phyloP scores from a whole-genome alignment of 2,888 invertebrate genomes.

The Microplitis deprimator region DNA sequence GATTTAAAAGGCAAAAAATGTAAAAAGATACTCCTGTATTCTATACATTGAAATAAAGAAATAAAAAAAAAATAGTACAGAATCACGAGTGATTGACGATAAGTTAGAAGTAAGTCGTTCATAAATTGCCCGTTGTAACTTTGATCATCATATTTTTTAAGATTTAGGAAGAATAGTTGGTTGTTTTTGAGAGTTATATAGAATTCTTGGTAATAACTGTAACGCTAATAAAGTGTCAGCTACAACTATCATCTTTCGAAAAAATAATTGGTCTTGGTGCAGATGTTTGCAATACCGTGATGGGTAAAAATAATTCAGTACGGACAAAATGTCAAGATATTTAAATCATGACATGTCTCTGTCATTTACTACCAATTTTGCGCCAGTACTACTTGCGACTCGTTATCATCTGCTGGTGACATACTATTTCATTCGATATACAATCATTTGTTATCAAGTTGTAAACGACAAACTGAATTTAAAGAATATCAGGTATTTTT shows the following conservation, averaged over 20 bases:
- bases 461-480: slow-evolving; percentile 48
- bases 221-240: slow-evolving; percentile 5
- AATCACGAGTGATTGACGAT: no score
- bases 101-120: no score
- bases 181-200: slow-evolving; percentile 46
- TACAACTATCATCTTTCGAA: slow-evolving; percentile 28
- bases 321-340: slow-evolving; percentile 37
- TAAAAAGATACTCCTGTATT: no score
- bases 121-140: slow-evolving; percentile 29
- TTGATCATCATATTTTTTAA: slow-evolving; percentile 39
- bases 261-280: slow-evolving; percentile 46
- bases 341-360: slow-evolving; percentile 43
- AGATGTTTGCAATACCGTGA: slow-evolving; percentile 48
- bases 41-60: no score
- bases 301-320: slow-evolving; percentile 47
- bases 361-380: slow-evolving; percentile 43
- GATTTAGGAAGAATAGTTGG: slow-evolving; percentile 38
- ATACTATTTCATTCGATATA: slow-evolving; percentile 24
- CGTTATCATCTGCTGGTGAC: slow-evolving; percentile 29
- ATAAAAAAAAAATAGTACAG: no score
- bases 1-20: no score
- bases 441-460: slow-evolving; percentile 41
- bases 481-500: slow-evolving; percentile 17
- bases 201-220: slow-evolving; percentile 38
- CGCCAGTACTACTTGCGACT: slow-evolving; percentile 39